Conservation (phyloP, 2,113 vertebrate genomes). For the Regulus satrapa region DNA sequence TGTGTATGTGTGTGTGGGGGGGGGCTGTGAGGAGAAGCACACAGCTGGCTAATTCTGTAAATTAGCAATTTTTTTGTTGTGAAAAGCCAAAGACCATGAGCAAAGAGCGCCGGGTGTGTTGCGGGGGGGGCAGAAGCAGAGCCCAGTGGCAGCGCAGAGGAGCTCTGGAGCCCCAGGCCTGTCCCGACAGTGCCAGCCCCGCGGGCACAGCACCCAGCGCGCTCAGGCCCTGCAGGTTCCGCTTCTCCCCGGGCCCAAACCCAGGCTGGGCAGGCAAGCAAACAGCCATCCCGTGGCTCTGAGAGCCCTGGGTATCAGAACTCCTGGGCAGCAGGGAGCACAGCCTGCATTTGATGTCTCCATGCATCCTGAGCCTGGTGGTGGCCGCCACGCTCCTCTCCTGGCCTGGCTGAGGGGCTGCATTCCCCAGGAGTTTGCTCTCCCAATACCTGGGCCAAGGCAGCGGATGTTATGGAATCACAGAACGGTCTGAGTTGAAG, state of each 20-base stretch:
- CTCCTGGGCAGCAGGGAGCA: not conserved
- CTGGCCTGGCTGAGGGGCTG: not conserved
- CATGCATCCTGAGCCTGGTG: fast-evolving
- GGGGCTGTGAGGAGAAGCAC: not conserved
- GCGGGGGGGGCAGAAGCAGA: too few species aligned
- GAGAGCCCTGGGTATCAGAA: fast-evolving
- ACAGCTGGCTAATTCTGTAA: not conserved
- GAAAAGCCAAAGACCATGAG: not conserved
- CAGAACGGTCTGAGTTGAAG: fast-evolving
- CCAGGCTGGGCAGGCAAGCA: not conserved
- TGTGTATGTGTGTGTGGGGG: too few species aligned
- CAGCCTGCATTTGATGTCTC: fast-evolving
- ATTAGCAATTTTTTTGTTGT: fast-evolving
- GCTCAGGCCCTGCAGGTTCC: too few species aligned
- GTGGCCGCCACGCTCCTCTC: too few species aligned
- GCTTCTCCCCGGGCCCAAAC: not conserved
- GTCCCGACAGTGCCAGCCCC: not conserved
- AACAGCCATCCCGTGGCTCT: not conserved
- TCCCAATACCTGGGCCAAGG: not conserved
- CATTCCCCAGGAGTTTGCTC: not conserved
- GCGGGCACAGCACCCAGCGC: too few species aligned
- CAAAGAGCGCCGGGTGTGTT: not conserved
- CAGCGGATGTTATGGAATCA: not conserved
- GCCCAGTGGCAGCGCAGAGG: fast-evolving
- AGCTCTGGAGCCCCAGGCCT: too few species aligned